These are phyloP conservation scores for Bufotes viridis DNA, from an alignment of 2,797 vertebrate species.

Conservation along the genomic window DNA sequence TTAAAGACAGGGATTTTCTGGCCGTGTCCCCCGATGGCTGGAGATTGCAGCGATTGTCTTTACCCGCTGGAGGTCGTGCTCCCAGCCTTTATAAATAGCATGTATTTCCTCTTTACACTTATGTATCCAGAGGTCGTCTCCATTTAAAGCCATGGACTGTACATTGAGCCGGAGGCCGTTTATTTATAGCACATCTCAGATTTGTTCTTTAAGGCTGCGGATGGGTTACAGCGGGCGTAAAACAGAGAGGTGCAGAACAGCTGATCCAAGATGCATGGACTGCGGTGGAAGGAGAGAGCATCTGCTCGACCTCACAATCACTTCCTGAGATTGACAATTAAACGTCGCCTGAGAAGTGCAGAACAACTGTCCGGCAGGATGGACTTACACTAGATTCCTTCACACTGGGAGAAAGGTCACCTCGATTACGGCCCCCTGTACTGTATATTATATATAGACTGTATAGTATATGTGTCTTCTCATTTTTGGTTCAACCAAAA, in stretches of 20 bases:
- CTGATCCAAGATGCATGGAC: conserved; percentile 41
- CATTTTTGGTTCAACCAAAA: too few relatives aligned
- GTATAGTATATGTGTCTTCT: neutral
- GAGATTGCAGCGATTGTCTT: neutral
- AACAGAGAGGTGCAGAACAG: conserved; percentile 56
- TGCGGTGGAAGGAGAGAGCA: conserved; percentile 30
- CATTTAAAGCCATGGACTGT: conserved; percentile 43
- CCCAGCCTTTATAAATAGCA: conserved; percentile 31
- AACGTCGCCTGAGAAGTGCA: conserved; percentile 56
- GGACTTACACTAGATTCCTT: conserved; percentile 50
- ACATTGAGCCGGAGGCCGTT: conserved; percentile 17
- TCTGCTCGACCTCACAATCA: conserved; percentile 49
- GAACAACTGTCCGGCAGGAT: conserved; percentile 70
- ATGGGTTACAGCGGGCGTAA: conserved; percentile 35
- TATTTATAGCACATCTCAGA: conserved; percentile 54
- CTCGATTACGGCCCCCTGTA: neutral
- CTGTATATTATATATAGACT: conserved; percentile 14
- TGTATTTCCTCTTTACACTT: conserved; percentile 34
- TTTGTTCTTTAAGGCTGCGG: conserved; percentile 40
- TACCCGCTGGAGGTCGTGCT: neutral
- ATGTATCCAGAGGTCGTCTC: conserved; percentile 40
- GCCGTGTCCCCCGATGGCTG: neutral
- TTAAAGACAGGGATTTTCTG: too few relatives aligned
- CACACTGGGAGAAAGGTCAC: conserved; percentile 48
- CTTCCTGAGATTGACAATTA: conserved; percentile 58